phyloP scores from a whole-genome alignment of 2,113 vertebrate species.

The Coptodon bakossiorum region DNA sequence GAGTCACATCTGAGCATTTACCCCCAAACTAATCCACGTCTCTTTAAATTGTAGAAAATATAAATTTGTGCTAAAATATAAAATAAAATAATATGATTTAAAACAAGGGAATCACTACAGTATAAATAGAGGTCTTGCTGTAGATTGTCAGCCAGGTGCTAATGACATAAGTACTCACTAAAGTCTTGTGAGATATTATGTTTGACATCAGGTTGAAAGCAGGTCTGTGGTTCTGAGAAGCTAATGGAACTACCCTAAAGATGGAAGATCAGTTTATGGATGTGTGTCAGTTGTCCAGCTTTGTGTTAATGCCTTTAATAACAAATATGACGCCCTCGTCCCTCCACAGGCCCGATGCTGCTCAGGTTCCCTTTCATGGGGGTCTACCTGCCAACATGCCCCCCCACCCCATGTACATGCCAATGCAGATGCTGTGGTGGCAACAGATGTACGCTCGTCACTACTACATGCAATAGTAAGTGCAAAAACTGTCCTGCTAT shows the following conservation, averaged over 20 bases:
- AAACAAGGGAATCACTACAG: neutral
- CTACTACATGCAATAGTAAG: slow-evolving; percentile 98
- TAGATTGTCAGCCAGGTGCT: neutral
- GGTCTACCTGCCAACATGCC: slow-evolving; percentile 73
- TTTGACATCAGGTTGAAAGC: neutral
- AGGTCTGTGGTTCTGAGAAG: neutral
- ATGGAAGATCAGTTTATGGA: neutral
- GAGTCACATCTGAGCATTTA: neutral
- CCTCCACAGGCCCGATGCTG: slow-evolving; percentile 64
- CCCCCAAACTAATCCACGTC: rapidly evolving
- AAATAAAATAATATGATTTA: neutral
- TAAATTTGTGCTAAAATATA: neutral
- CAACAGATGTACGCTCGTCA: slow-evolving; percentile 94
- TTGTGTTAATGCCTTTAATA: neutral
- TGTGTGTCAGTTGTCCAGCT: neutral
- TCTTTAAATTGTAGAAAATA: neutral
- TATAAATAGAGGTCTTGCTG: neutral
- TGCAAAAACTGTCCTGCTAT: neutral
- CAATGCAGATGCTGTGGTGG: slow-evolving; percentile 93
- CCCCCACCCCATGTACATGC: slow-evolving; percentile 80
- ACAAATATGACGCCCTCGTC: neutral
- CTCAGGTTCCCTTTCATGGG: slow-evolving; percentile 74
- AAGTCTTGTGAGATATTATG: neutral
- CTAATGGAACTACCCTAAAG: neutral
- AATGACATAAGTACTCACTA: neutral